These are phyloP conservation scores for Babylonia areolata DNA, from an alignment of 1,140 invertebrate species.

Conservation along the genomic window DNA sequence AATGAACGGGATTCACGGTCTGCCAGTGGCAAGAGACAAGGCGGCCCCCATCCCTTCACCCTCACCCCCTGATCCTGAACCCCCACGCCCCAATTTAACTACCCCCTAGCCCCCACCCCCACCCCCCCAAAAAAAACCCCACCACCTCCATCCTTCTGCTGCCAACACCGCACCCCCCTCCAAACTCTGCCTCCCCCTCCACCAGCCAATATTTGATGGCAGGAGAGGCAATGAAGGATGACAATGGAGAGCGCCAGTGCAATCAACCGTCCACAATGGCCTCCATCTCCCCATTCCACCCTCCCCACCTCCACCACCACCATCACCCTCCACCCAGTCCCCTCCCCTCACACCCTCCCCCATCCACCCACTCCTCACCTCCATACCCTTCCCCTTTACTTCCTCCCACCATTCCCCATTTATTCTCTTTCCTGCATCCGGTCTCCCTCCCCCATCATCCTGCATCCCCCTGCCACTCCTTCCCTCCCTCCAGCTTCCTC, in stretches of 20 bases:
- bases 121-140: neutral
- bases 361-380: neutral
- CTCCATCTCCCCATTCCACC: neutral
- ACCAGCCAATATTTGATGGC: neutral
- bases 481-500: neutral
- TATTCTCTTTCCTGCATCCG: neutral
- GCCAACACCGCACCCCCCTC: neutral
- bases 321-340: neutral
- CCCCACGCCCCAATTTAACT: neutral
- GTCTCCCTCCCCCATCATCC: neutral
- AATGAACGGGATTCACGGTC: neutral
- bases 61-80: no score
- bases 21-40: neutral
- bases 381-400: neutral
- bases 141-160: neutral
- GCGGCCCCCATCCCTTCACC: no score
- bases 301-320: neutral
- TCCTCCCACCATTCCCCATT: neutral
- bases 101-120: neutral
- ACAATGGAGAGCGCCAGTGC: neutral
- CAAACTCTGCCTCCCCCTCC: neutral
- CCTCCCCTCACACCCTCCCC: neutral
- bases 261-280: constrained; percentile 6
- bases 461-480: neutral
- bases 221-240: neutral